These are phyloP conservation scores for Athalia cordata DNA, from an alignment of 2,888 invertebrate species.

Conservation along the genomic window DNA sequence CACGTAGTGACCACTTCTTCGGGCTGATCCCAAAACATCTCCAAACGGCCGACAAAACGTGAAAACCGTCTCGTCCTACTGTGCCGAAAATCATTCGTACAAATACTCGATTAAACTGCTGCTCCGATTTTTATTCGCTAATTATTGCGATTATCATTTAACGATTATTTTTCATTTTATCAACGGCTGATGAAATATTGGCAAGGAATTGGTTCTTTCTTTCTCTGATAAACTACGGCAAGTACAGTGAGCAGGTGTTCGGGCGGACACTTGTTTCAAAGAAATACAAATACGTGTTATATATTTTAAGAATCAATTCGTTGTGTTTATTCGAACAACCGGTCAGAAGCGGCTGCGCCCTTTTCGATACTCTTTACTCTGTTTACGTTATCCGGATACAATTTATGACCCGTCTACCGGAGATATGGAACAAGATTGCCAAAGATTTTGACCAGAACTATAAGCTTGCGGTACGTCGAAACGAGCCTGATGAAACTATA, in stretches of 20 bases:
- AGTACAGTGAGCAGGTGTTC: no score
- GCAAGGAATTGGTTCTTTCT: no score
- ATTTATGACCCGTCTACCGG: not conserved
- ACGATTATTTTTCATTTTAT: no score
- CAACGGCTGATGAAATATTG: no score
- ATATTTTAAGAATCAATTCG: conserved; percentile 1
- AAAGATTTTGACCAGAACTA: no score
- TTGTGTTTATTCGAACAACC: not conserved
- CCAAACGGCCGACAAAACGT: conserved; percentile 48
- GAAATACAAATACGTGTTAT: not conserved
- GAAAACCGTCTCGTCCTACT: not conserved
- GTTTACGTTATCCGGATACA: conserved; percentile 11
- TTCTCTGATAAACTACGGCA: no score
- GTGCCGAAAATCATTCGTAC: not conserved
- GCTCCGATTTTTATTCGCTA: no score
- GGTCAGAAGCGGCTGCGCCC: not conserved
- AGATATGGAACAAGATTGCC: not conserved
- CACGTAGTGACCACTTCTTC: conserved; percentile 63
- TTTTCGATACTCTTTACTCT: conserved; percentile 8
- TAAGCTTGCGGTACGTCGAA: not conserved
- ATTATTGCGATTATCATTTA: no score
- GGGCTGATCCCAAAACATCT: conserved; percentile 64
- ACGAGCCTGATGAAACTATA: not conserved
- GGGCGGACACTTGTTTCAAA: not conserved
- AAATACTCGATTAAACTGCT: not conserved